Evolutionary conservation across 1,140 invertebrate genomes (phyloP).

Genomic region (Papilio aristodemus): DNA sequence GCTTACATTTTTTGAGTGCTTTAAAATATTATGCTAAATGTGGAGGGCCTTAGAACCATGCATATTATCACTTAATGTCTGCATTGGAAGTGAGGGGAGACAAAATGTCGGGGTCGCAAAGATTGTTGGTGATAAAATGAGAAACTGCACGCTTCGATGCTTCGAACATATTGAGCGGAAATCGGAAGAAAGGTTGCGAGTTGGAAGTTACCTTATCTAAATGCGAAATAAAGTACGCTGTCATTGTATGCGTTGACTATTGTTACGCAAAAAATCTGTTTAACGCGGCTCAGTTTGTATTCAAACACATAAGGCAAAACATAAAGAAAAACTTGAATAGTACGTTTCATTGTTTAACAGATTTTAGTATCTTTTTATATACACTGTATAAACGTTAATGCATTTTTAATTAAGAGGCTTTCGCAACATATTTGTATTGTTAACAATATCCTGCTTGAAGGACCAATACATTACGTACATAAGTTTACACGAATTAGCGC

Average conservation of each 20-base stretch:
- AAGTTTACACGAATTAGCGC: too few relatives aligned
- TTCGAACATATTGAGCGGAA: slow-evolving; percentile 21
- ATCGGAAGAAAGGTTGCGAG: slow-evolving; percentile 10
- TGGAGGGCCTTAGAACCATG: neutral
- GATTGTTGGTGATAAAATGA: slow-evolving; percentile 19
- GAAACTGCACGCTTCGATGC: slow-evolving; percentile 17
- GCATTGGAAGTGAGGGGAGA: neutral
- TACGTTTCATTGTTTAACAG: neutral
- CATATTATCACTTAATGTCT: slow-evolving; percentile 32
- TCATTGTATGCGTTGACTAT: slow-evolving; percentile 20
- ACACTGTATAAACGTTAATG: too few relatives aligned
- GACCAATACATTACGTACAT: too few relatives aligned
- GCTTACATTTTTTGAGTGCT: too few relatives aligned
- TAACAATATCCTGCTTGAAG: too few relatives aligned
- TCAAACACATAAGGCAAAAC: neutral
- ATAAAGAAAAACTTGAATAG: too few relatives aligned
- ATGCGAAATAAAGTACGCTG: slow-evolving; percentile 11
- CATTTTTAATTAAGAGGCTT: too few relatives aligned
- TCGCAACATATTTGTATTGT: too few relatives aligned
- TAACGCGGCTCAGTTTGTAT: neutral
- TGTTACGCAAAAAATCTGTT: slow-evolving; percentile 12
- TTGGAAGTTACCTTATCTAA: slow-evolving; percentile 15
- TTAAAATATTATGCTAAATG: neutral
- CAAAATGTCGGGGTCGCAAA: slow-evolving; percentile 7
- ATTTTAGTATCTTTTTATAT: too few relatives aligned